Percentiles rank a stretch among this genome's conserved stretches.
Conservation (phyloP, 2,888 invertebrate species). For the Lypha dubia region DNA sequence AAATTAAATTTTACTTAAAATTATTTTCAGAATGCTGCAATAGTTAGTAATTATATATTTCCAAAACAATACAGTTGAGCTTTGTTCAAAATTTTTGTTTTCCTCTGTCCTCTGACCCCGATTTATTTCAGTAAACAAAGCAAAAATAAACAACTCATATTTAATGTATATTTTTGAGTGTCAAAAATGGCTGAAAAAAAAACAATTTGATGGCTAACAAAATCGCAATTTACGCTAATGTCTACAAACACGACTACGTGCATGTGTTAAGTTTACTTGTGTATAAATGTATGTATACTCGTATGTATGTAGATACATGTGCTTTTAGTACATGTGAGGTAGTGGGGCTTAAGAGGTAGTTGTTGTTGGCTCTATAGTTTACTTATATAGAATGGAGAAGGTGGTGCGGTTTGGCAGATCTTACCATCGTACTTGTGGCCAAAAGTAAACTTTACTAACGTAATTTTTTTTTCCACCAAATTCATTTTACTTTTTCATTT, state of each 20-base stretch:
- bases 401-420: background rate
- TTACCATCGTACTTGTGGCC: background rate
- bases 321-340: background rate
- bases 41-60: too few species aligned
- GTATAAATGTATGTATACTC: too few species aligned
- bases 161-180: constrained; percentile 78
- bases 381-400: background rate
- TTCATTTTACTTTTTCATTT: constrained; percentile 18
- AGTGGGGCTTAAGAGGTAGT: background rate
- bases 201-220: constrained; percentile 83
- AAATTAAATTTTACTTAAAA: too few species aligned
- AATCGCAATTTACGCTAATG: constrained; percentile 73
- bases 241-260: background rate
- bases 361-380: constrained; percentile 37
- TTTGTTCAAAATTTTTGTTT: too few species aligned
- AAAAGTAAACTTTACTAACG: constrained; percentile 34
- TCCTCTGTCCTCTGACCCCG: background rate
- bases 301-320: constrained; percentile 21
- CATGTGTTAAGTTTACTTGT: constrained; percentile 7
- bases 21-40: too few species aligned
- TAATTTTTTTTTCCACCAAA: constrained; percentile 22
- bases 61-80: too few species aligned
- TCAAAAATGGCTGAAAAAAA: constrained; percentile 82
- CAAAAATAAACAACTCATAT: constrained; percentile 37
- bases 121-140: constrained; percentile 28